Percentiles rank a stretch among this genome's conserved stretches.
phyloP scores from a whole-genome alignment of 2,888 invertebrate species.

The Carpatolechia fugitivella region DNA sequence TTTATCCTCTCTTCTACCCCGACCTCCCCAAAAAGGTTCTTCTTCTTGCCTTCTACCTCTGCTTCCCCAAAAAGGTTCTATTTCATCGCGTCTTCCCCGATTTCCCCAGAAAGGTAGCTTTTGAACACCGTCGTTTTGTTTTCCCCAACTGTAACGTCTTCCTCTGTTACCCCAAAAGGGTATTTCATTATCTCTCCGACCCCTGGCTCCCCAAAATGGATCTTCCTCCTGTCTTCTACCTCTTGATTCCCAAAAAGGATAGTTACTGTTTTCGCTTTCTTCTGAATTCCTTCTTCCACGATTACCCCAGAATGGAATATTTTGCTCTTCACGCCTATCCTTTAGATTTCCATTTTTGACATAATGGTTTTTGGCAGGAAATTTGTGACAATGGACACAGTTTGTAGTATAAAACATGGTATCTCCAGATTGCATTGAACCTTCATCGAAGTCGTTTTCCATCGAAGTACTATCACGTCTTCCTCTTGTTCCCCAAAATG shows the following conservation, averaged over 20 bases:
- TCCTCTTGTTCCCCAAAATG: constrained; percentile 67
- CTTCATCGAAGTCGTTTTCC: constrained; percentile 37
- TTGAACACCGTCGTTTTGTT: not conserved
- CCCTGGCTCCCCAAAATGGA: constrained; percentile 71
- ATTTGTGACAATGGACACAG: constrained; percentile 33
- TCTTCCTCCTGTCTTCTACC: constrained; percentile 36
- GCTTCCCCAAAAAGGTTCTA: constrained; percentile 52
- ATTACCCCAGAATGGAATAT: constrained; percentile 55
- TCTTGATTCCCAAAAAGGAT: constrained; percentile 39
- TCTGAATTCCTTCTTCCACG: constrained; percentile 43
- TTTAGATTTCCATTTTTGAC: not conserved
- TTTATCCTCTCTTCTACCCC: constrained; percentile 40
- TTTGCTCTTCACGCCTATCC: constrained; percentile 35
- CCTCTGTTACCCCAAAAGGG: constrained; percentile 30
- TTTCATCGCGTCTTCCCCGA: constrained; percentile 43
- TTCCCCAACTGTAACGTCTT: constrained; percentile 11
- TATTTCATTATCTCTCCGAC: constrained; percentile 34
- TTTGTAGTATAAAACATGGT: constrained; percentile 19
- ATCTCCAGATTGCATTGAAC: constrained; percentile 14
- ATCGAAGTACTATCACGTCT: constrained; percentile 41
- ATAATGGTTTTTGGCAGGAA: not conserved
- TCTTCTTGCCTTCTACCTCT: constrained; percentile 47
- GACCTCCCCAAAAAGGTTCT: constrained; percentile 27
- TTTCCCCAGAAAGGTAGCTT: constrained; percentile 56
- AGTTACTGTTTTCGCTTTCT: constrained; percentile 25